Conservation (phyloP, 1,140 invertebrate species). For the Orchesella cincta region DNA sequence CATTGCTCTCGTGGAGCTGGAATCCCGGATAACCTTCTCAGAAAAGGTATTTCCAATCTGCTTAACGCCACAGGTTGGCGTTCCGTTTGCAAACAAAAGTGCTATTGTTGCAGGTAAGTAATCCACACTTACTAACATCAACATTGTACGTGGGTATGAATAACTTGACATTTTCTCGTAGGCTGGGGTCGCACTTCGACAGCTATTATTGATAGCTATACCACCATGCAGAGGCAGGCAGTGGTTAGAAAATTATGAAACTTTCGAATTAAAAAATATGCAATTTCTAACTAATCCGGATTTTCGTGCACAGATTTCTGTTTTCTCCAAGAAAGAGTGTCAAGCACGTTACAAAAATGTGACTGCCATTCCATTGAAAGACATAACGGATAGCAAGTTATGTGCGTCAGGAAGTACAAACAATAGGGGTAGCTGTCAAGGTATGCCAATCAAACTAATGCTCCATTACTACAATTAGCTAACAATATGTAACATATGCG, state of each 20-base stretch:
- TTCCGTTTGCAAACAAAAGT: neutral
- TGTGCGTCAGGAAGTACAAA: slow-evolving; percentile 9
- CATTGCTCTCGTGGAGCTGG: neutral
- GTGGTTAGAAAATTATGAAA: slow-evolving; percentile 7
- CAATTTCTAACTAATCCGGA: neutral
- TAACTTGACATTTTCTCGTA: neutral
- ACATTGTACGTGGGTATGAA: neutral
- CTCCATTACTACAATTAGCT: neutral
- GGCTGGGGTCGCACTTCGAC: slow-evolving; percentile 6
- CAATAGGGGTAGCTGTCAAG: slow-evolving; percentile 21
- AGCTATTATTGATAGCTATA: neutral
- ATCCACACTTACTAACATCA: neutral
- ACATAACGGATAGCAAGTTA: neutral
- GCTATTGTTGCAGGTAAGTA: slow-evolving; percentile 4
- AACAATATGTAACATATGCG: neutral
- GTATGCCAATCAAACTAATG: neutral
- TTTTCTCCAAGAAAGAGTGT: slow-evolving; percentile 5
- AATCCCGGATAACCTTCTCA: neutral
- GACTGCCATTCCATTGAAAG: neutral
- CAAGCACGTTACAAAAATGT: slow-evolving; percentile 1
- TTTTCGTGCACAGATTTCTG: neutral
- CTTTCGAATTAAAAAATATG: neutral
- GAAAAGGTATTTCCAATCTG: neutral
- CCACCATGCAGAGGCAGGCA: slow-evolving; percentile 23
- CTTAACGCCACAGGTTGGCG: slow-evolving; percentile 5